phyloP scores from a whole-genome alignment of 2,888 invertebrate genomes.

The Stomorhina lunata region DNA sequence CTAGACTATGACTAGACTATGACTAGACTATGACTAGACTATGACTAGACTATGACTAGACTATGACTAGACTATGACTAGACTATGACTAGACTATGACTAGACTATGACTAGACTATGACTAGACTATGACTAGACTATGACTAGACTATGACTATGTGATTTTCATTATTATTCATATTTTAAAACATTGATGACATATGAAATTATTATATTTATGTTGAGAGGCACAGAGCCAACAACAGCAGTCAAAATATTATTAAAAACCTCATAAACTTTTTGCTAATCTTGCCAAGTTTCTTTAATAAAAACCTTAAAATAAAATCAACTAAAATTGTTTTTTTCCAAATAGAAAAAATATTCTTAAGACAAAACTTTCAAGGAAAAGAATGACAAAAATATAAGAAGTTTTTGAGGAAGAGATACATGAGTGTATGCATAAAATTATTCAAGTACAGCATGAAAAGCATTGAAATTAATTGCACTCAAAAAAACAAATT shows the following conservation, averaged over 20 bases:
- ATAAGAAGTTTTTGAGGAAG: conserved; percentile 35
- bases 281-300: conserved; percentile 63
- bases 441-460: conserved; percentile 32
- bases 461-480: conserved; percentile 61
- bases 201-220: conserved; percentile 10
- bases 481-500: conserved; percentile 53
- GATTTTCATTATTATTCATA: background rate
- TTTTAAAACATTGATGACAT: background rate
- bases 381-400: conserved; percentile 3
- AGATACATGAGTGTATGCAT: conserved; percentile 34
- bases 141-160: background rate
- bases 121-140: too few species aligned
- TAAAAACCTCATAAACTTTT: conserved; percentile 33
- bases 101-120: too few species aligned
- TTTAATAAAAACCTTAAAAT: conserved; percentile 63
- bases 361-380: conserved; percentile 18
- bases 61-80: background rate
- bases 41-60: background rate
- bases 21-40: background rate
- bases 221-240: background rate
- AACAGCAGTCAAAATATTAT: background rate
- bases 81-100: background rate
- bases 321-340: conserved; percentile 44
- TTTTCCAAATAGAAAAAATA: conserved; percentile 20
- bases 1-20: background rate